A percentile compares a stretch with the other conserved stretches of the same genome.
Conservation (phyloP, 1,140 invertebrate genomes). For the Drosophila nigromelanica region DNA sequence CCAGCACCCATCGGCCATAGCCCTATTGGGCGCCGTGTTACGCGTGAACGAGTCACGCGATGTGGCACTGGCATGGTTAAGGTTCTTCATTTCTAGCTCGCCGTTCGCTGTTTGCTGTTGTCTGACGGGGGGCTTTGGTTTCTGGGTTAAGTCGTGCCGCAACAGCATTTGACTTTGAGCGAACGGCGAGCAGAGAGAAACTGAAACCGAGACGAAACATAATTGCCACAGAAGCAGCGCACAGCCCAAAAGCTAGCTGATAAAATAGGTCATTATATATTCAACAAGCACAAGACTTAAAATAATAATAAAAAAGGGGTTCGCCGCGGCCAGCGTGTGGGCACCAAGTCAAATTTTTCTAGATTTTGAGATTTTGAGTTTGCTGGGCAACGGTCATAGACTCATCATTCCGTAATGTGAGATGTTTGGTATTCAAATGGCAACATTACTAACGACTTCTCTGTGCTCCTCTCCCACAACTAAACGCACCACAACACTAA, state of each 20-base stretch:
- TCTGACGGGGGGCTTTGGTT: conserved; percentile 39
- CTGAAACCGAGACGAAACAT: conserved; percentile 37
- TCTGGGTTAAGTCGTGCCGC: conserved; percentile 67
- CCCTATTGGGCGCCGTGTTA: conserved; percentile 31
- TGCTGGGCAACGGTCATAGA: not conserved
- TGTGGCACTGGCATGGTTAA: conserved; percentile 64
- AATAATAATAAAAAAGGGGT: conserved; percentile 19
- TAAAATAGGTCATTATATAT: conserved; percentile 63
- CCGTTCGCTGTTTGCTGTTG: conserved; percentile 22
- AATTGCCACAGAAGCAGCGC: conserved; percentile 54
- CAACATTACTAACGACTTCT: conserved; percentile 42
- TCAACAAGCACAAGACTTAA: conserved; percentile 17
- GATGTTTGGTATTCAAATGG: conserved; percentile 4
- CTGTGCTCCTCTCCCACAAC: conserved; percentile 33
- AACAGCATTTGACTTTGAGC: conserved; percentile 62
- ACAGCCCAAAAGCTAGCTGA: conserved; percentile 40
- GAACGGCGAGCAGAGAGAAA: conserved; percentile 19
- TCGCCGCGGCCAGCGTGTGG: conserved; percentile 3
- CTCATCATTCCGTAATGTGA: conserved; percentile 13
- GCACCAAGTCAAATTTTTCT: not conserved
- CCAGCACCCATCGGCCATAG: not conserved
- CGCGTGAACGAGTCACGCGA: conserved; percentile 72
- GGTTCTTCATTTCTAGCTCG: conserved; percentile 46
- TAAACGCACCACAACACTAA: conserved; percentile 47
- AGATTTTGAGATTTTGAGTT: not conserved